phyloP scores from a whole-genome alignment of 2,888 invertebrate genomes.

The Polyommatus iphigenia region DNA sequence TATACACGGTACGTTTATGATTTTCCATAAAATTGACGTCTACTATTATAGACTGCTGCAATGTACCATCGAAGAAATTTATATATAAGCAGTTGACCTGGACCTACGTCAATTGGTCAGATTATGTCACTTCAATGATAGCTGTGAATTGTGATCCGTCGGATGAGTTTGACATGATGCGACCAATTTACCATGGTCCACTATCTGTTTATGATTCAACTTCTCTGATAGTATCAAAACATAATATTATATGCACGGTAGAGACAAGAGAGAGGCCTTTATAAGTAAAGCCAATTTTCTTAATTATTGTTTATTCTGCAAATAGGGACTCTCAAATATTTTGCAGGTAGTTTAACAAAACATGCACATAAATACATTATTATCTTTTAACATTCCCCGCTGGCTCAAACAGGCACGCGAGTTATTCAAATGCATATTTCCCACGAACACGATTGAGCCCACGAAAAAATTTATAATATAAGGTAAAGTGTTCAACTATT shows the following conservation, averaged over 20 bases:
- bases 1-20: no score
- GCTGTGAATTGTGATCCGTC: no score
- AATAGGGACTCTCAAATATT: not conserved
- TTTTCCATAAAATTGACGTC: no score
- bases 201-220: no score
- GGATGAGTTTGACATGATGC: no score
- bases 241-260: no score
- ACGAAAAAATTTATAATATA: conserved; percentile 4
- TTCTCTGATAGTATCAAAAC: not conserved
- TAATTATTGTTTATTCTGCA: not conserved
- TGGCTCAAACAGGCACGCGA: not conserved
- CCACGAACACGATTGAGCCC: conserved; percentile 13
- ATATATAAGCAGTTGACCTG: no score
- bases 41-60: no score
- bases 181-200: no score
- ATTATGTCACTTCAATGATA: no score
- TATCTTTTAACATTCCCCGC: not conserved
- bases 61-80: no score
- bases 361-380: not conserved
- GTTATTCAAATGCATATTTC: conserved; percentile 24
- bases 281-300: not conserved
- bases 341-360: not conserved
- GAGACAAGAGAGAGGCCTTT: not conserved
- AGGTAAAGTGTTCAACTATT: not conserved
- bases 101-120: no score